phyloP scores from a whole-genome alignment of 2,797 vertebrate species.

The Enteromius viviparus region DNA sequence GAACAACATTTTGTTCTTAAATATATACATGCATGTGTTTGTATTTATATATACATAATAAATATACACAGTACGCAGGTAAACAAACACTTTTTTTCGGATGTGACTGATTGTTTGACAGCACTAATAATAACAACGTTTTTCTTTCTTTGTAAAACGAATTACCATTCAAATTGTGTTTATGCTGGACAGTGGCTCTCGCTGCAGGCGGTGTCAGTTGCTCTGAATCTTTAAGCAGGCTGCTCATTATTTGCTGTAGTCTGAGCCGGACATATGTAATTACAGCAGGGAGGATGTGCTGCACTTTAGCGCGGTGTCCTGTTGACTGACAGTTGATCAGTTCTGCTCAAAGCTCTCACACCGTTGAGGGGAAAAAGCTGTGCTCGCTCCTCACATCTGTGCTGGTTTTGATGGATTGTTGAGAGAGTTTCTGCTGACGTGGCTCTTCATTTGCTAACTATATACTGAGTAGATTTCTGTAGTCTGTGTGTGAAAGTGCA shows the following conservation, averaged over 20 bases:
- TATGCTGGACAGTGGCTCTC: background rate
- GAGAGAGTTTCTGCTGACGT: conserved; percentile 1
- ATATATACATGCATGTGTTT: background rate
- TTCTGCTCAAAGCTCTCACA: conserved; percentile 2
- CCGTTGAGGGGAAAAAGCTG: background rate
- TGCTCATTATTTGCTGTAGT: conserved; percentile 55
- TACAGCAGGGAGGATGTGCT: conserved; percentile 59
- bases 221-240: conserved; percentile 43
- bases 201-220: conserved; percentile 23
- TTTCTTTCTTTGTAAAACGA: background rate
- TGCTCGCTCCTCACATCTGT: conserved; percentile 8
- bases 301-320: conserved; percentile 5
- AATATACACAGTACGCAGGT: background rate
- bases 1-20: background rate
- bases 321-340: conserved; percentile 42
- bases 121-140: background rate
- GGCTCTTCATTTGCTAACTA: background rate
- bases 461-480: background rate
- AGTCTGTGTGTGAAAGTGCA: background rate
- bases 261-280: conserved; percentile 64
- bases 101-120: background rate
- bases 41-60: background rate
- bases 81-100: background rate
- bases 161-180: background rate
- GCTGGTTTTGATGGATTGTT: conserved; percentile 23